Percentiles rank a stretch among this genome's conserved stretches.
phyloP scores from a whole-genome alignment of 1,140 invertebrate genomes.

The Bombus terrestris region DNA sequence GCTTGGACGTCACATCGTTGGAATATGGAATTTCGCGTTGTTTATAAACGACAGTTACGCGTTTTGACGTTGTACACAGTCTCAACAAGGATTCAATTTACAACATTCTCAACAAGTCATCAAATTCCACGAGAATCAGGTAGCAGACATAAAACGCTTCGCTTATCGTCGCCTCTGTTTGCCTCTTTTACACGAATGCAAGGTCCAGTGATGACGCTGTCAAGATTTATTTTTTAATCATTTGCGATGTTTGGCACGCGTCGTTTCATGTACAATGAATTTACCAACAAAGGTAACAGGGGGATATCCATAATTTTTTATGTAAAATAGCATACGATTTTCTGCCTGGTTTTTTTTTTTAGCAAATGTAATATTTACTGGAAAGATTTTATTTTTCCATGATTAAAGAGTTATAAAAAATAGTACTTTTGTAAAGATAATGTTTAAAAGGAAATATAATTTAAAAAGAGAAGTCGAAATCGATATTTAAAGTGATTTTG shows the following conservation, averaged over 20 bases:
- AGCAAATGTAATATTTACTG: no score
- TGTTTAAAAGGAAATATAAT: background rate
- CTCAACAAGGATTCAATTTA: background rate
- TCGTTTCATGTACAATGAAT: no score
- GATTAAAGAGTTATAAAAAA: background rate
- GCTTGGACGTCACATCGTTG: background rate
- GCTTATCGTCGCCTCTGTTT: slow-evolving; percentile 47
- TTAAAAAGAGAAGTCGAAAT: background rate
- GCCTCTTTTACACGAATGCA: background rate
- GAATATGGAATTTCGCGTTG: background rate
- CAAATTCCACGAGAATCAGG: slow-evolving; percentile 70
- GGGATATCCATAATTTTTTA: no score
- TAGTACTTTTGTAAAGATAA: background rate
- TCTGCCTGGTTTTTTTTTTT: no score
- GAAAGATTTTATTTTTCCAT: no score
- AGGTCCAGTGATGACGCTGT: background rate
- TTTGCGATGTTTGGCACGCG: background rate
- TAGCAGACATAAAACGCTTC: slow-evolving; percentile 18
- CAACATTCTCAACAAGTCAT: slow-evolving; percentile 66
- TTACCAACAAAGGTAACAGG: no score
- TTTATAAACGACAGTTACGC: slow-evolving; percentile 23
- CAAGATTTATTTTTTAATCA: background rate
- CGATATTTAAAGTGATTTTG: background rate
- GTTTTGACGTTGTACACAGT: background rate
- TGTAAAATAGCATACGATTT: no score